Percentiles rank a stretch among this genome's conserved stretches.
phyloP scores from a whole-genome alignment of 2,797 vertebrate genomes.

The Myotis myotis region DNA sequence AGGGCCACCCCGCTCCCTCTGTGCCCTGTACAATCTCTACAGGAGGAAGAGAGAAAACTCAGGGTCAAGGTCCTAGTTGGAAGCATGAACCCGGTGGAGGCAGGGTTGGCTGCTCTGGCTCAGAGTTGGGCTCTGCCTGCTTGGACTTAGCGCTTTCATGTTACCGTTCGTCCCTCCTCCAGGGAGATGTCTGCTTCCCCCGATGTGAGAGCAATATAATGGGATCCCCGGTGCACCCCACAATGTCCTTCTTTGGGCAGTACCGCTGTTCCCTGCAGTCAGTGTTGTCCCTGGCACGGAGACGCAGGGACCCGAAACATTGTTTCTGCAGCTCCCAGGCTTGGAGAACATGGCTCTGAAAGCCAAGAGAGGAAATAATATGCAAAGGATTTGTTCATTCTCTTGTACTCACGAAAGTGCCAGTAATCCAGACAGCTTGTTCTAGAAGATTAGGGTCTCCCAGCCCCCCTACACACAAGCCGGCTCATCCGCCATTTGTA shows the following conservation, averaged over 20 bases:
- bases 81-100: neutral
- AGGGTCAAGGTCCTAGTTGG: too few relatives aligned
- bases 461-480: neutral
- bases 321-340: neutral
- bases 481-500: neutral
- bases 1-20: fast-evolving
- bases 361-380: neutral
- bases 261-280: neutral
- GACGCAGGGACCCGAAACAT: neutral
- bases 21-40: neutral
- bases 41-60: neutral
- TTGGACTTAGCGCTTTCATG: neutral
- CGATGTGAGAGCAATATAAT: neutral
- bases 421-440: neutral
- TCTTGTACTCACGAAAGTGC: neutral
- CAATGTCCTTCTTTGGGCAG: neutral
- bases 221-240: neutral
- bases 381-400: neutral
- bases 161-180: neutral
- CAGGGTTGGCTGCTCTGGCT: neutral
- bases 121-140: neutral
- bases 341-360: neutral
- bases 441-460: neutral
- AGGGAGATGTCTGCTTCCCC: neutral
- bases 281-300: neutral